Evolutionary conservation across 2,797 vertebrate species (phyloP), one percentile per base, ranked within the genome.

Genomic region (Sebastes umbrosus): DNA sequence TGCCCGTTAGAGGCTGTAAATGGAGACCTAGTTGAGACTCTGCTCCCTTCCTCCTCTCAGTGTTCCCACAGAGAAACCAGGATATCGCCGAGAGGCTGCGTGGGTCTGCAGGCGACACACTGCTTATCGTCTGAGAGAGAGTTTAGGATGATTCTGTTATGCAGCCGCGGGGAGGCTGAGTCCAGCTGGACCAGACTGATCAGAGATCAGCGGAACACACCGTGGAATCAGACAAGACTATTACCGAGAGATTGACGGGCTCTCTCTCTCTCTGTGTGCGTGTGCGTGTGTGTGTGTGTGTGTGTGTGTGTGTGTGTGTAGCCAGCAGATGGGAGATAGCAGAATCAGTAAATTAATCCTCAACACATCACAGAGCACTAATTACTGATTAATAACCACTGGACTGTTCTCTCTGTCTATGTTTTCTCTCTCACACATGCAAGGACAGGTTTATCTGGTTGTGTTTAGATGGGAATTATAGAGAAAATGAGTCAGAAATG

Each of bases 321-420:
- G 27, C 69, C 76, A 93, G 73, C 93, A 94, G 94, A 93, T 94
- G 93, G 92, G 82, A 83, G 67, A 88, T 80, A 83, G 76, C 88
- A 84, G 77, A 91, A 91, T 87, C 83, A 82, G 85, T 89, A 88
- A 93, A 93, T 93, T 83, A 92, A 93, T 93, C 90, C 84, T 91
- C 85, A 92, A 87, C 91, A 90, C 93, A 90, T 88, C 78, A 32
- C 79, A 87, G 81, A 90, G 75, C 79, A 84, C 87, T 92, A 93
- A 93, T 92, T 92, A 92, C 90, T 92, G 90, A 94, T 93, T 94
- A 93, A 93, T 88, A 92, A 93, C 89, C 82, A 84, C 83, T 88
- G 87, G 88, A 78, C 88, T 86, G 58, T 43, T 14, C 59, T 82
- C 84, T 77, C 43, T 46, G 43, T 46, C 16, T 46, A 18, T 46